Base-by-base conservation (phyloP, 2,888 invertebrate genomes). In the Atrina japonica region DNA sequence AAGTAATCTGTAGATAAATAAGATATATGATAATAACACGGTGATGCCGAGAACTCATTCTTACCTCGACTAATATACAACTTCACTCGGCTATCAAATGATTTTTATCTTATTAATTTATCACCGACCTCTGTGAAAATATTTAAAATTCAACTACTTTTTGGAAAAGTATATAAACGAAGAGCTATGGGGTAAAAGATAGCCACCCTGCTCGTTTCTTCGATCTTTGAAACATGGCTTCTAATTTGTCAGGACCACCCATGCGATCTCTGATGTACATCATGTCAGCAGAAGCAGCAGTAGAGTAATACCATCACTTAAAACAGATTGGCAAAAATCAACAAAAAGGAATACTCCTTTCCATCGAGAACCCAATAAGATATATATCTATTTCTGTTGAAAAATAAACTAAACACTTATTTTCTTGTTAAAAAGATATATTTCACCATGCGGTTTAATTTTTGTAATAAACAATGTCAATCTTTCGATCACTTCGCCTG, bases 341-440 rank as follows among this genome's bases (percentile, higher is more conserved):
- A 66, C 58, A 66, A 45, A 58, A 18, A 66, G 43, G 11, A 35
- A 53, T 66, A 53, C 27, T 21, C 49, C 49, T 66, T 66, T 47
- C 66, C 58, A 56, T 11, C 43, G 49, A 56, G 49, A 47, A 49
- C 53, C 43, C 45, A 49, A 56, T 53, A 49, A 66, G 70, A 70
- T 70, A 70, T 58, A 66, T 70, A 70, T 70, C 61, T 66, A 53
- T 52, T 66, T 60, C 47, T 70, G 66, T 70, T 70, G 66, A 66
- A 70, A 70, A 70, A 70, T 70, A 70, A 70, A 70, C 70, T 59
- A 18, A 23, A 52, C 70, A 61, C 60, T 70, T 55, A 53, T 55
- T 66, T 55, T 55, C 55, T 55, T 60, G 66, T 65, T 41, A 61
- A 50, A 61, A 70, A 49, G 59, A 58, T 52, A 55, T 56, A 66